Evolutionary conservation across 2,113 vertebrate genomes (phyloP), one percentile per base, ranked within the genome.

Genomic region (Struthio camelus): DNA sequence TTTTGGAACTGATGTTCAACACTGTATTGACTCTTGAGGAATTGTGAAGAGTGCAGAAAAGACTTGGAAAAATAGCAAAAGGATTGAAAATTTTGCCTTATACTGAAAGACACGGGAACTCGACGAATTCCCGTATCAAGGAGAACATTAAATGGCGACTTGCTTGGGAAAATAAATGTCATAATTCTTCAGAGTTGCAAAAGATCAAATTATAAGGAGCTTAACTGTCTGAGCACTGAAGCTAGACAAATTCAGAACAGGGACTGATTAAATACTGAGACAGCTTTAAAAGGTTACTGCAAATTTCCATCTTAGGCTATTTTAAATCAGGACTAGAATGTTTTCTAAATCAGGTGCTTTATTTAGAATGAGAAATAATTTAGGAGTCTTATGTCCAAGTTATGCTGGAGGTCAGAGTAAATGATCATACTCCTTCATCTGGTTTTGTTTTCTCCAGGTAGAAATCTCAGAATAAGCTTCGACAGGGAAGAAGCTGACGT

Each of bases 141-240:
- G 14, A 92, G 51, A 75, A 86, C 78, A 73, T 30, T 67, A 92
- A 94, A 90, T 56, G 38, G 28, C 46, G 27, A 67, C 65, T 89
- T 81, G 5, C 83, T 85, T 79, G 56, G 69, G 72, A 95, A 85
- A 36, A 69, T n/a, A 61, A 65, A 61, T 73, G 51, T 42, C 78
- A 46, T 64, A 83, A 90, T 86, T 94, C 64, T 90, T 94, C 40
- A 50, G 67, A 58, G 54, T 5, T 85, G 42, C 50, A 56, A 58
- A 93, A 90, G 88, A 91, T 85, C 58, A 85, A 40, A 82, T 91
- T 66, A 53, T 91, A 95, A 94, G 92, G 67, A 87, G 77, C 42
- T 92, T 90, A 95, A 84, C 54, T 93, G 19, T 67, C 90, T 93
- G 84, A 90, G 84, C 73, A 61, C 62, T 81, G 53, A 50, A 92